Base-by-base conservation (phyloP, 1,140 invertebrate species). In the Gryon sp. region DNA sequence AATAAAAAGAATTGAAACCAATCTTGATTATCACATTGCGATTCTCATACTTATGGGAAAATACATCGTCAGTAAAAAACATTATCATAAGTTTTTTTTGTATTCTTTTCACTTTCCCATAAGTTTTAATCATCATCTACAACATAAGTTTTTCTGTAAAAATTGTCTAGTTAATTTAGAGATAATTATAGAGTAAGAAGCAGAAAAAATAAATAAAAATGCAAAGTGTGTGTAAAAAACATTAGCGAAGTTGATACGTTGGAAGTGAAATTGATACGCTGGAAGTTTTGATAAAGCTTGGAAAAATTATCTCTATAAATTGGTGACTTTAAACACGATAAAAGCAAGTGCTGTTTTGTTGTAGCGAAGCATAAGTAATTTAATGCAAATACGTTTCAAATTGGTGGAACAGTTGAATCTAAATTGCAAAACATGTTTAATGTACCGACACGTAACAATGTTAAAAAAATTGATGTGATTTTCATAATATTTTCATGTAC, bases 21-120 rank as follows among this genome's bases (percentile, higher is more conserved):
- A 12, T 24, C n/a, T 12, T 11, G 30, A 46, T 22, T 46, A 36
- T 2, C 34, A 53, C n/a, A 40, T 18, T 5, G 6, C 8, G 4
- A 30, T 63, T 63, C 60, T 18, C 60, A 63, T 41, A 41, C 4
- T 9, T 18, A 45, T 38, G 62, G 50, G 50, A 66, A n/a, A 66
- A 26, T 36, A 11, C 16, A 18, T 14, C 19, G 8, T 28, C 20
- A 30, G 26, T n/a, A 18, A 9, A 36, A 60, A 48, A 52, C 11
- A 36, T 46, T 52, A 62, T 32, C 38, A 52, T 15, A 24, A 7
- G 14, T 55, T 55, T 34, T 55, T 45, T 36, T 6, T 28, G 18
- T 41, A 53, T 55, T 66, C 50, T 66, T 66, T 66, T 45, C 62
- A 53, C 50, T 55, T 55, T 66, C 62, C 50, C 62, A 66, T 53